Evolutionary conservation across 2,113 vertebrate genomes (phyloP).

Genomic region (Nannospalax galili): DNA sequence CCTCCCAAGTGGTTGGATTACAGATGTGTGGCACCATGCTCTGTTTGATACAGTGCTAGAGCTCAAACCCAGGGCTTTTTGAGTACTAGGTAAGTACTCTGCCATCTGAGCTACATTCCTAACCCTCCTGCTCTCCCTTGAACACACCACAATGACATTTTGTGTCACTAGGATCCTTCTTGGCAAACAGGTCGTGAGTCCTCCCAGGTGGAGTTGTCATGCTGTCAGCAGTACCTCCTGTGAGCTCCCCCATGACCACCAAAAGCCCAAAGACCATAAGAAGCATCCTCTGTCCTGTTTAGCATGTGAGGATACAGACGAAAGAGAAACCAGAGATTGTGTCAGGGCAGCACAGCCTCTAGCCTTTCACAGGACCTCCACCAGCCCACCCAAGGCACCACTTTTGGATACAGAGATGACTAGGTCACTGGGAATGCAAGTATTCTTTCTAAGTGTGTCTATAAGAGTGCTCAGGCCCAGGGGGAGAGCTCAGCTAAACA

Average conservation of each 20-base stretch:
- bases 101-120: neutral
- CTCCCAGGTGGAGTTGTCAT: neutral
- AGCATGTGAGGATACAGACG: fast-evolving
- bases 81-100: neutral
- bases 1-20: neutral
- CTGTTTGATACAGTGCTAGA: neutral
- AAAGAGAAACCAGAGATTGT: too few species aligned
- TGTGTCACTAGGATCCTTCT: fast-evolving
- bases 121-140: neutral
- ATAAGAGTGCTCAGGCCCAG: fast-evolving
- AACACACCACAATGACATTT: fast-evolving
- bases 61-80: neutral
- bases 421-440: neutral
- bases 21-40: neutral
- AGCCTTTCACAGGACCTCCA: neutral
- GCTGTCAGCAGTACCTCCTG: neutral
- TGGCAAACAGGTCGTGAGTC: fast-evolving
- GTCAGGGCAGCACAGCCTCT: neutral
- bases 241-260: neutral
- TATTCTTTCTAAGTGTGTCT: neutral
- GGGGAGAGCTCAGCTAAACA: neutral
- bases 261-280: neutral
- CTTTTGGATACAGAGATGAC: neutral
- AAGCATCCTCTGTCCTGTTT: neutral
- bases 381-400: too few species aligned